Evolutionary conservation across 2,888 invertebrate species (phyloP), one percentile per base, ranked within the genome.

Genomic region (Tiliacea aurago): DNA sequence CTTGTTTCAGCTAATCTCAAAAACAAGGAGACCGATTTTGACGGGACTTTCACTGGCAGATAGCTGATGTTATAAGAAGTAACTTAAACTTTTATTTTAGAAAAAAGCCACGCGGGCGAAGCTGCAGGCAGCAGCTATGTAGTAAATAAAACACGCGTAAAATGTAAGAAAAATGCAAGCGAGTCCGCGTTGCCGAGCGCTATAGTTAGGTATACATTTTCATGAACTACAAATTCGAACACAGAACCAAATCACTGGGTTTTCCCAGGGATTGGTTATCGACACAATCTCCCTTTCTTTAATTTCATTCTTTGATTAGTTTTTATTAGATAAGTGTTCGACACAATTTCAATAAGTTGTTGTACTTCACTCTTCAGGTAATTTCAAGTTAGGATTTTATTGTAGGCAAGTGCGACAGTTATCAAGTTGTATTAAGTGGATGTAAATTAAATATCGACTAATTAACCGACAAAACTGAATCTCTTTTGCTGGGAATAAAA

Each of bases 161-260:
- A 73, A 66, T 51, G 11, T 72, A 41, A 56, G 49, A 61, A 65
- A 79, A 73, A 37, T 7, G 45, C 49, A 61, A 37, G 43, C 58
- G n/a, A 73, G 7, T 28, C 73, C 58, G 59, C 64, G 51, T 58
- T 56, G 62, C 51, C 23, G 61, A 66, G 23, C 65, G 45, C 49
- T 68, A 56, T 45, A 76, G 37, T 69, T 47, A 13, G 77, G 70
- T 75, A 90, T 93, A 91, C 93, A 92, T 93, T 93, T 93, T 93
- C 93, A 93, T 92, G 90, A 91, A 90, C 84, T 81, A 85, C 89
- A 90, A 92, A 93, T 92, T 93, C 90, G 90, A 90, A 85, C 81
- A 88, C 87, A 86, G 87, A 84, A 87, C 88, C 84, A 90, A 93
- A 91, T 90, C 90, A 89, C 89, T 86, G 81, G 85, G 86, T 86